Conservation (phyloP, 2,888 invertebrate genomes). For the Acanthacorydalis orientalis region DNA sequence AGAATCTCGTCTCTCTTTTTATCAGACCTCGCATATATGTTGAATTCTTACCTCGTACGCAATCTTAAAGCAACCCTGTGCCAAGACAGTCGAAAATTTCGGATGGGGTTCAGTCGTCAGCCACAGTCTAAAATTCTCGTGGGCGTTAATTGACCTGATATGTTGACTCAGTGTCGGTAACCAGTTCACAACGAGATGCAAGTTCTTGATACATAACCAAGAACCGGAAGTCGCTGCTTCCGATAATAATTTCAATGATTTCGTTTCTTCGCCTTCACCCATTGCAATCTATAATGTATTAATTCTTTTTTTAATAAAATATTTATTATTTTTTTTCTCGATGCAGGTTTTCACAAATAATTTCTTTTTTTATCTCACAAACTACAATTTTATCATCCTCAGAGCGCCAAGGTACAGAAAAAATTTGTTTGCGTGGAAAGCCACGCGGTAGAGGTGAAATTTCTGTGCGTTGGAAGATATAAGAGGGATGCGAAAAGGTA, state of each 20-base stretch:
- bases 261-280: constrained; percentile 60
- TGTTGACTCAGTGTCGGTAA: constrained; percentile 50
- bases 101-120: constrained; percentile 70
- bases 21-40: constrained; percentile 1
- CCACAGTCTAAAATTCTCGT: constrained; percentile 57
- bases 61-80: constrained; percentile 65
- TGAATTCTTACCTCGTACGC: constrained; percentile 41
- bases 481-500: no score
- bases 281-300: constrained; percentile 47
- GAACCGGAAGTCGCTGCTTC: constrained; percentile 43
- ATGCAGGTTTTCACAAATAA: neutral
- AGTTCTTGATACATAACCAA: constrained; percentile 69
- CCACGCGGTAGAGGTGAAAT: no score
- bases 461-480: neutral
- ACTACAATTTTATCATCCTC: no score
- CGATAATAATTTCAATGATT: constrained; percentile 38
- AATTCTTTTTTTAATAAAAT: constrained; percentile 11
- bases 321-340: neutral
- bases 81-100: constrained; percentile 54
- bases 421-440: neutral
- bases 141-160: constrained; percentile 29
- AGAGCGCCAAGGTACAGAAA: no score
- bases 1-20: no score
- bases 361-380: no score
- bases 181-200: constrained; percentile 60